These are phyloP conservation scores for Alosa alosa DNA, from an alignment of 2,113 vertebrate species.

Conservation along the genomic window DNA sequence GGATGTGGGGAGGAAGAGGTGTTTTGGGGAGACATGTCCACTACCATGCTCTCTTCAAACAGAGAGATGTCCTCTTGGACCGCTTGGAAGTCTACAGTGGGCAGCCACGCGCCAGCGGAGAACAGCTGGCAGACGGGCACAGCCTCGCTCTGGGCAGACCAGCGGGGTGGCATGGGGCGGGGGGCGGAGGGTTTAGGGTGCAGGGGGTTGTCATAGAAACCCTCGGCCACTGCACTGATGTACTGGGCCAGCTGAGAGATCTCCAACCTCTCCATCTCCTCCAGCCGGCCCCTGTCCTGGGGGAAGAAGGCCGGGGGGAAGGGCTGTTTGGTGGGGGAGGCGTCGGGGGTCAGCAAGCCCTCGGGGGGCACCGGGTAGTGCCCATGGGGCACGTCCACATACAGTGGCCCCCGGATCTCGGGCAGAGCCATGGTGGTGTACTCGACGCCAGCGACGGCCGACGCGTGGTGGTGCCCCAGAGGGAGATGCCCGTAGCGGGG, in stretches of 20 bases:
- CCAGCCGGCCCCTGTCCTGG: constrained; percentile 42
- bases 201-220: constrained; percentile 48
- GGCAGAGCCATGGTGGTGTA: constrained; percentile 72
- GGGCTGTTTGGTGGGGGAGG: constrained; percentile 72
- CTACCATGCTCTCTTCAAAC: constrained; percentile 64
- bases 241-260: constrained; percentile 73
- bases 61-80: constrained; percentile 62
- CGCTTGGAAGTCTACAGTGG: constrained; percentile 60
- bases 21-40: constrained; percentile 67
- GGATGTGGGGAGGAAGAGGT: constrained; percentile 44
- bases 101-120: constrained; percentile 27
- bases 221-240: constrained; percentile 73
- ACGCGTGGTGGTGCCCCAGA: constrained; percentile 64
- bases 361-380: constrained; percentile 59
- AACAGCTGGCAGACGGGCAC: constrained; percentile 9
- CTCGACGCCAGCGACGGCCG: constrained; percentile 70
- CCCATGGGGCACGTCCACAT: constrained; percentile 67
- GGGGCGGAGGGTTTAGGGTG: neutral
- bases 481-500: constrained; percentile 76
- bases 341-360: constrained; percentile 75
- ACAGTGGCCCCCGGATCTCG: constrained; percentile 72
- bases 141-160: neutral
- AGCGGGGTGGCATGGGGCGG: neutral
- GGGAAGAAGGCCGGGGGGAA: constrained; percentile 58
- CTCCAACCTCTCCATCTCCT: constrained; percentile 70